phyloP scores from a whole-genome alignment of 1,140 invertebrate genomes.

The Cecropterus lyciades region DNA sequence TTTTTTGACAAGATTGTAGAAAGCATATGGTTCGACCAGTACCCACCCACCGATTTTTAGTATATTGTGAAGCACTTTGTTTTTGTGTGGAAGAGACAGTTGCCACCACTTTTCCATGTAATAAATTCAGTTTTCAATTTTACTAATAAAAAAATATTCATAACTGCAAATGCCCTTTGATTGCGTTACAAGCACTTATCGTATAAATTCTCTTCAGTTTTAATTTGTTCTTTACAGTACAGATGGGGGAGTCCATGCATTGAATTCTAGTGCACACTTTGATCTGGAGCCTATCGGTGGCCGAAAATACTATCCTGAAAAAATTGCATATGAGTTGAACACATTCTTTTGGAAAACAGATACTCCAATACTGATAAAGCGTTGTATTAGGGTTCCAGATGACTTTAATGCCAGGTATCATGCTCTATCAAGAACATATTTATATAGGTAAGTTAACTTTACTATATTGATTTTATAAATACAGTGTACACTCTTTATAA shows the following conservation, averaged over 20 bases:
- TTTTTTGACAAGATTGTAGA: too few relatives aligned
- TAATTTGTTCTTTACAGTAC: conserved; percentile 83
- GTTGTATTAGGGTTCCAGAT: conserved; percentile 84
- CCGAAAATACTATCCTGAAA: conserved; percentile 75
- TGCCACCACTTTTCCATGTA: too few relatives aligned
- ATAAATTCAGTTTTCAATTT: too few relatives aligned
- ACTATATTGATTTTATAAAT: too few relatives aligned
- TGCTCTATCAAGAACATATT: conserved; percentile 87
- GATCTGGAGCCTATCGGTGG: conserved; percentile 83
- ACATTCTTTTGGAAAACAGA: conserved; percentile 84
- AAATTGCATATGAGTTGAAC: conserved; percentile 84
- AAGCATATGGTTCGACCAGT: too few relatives aligned
- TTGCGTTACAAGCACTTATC: too few relatives aligned
- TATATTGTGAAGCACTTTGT: too few relatives aligned
- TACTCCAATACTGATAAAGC: conserved; percentile 84
- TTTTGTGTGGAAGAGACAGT: too few relatives aligned
- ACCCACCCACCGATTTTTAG: too few relatives aligned
- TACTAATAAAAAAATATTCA: too few relatives aligned
- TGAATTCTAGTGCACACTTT: conserved; percentile 87
- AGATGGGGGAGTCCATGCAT: conserved; percentile 89
- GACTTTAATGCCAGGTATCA: conserved; percentile 86
- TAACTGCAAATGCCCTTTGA: too few relatives aligned
- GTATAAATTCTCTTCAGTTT: not conserved
- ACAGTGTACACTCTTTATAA: too few relatives aligned
- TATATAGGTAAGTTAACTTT: conserved; percentile 85